A percentile compares a stretch with the other conserved stretches of the same genome.
phyloP scores from a whole-genome alignment of 2,888 invertebrate genomes.

The Julus scandinavius region DNA sequence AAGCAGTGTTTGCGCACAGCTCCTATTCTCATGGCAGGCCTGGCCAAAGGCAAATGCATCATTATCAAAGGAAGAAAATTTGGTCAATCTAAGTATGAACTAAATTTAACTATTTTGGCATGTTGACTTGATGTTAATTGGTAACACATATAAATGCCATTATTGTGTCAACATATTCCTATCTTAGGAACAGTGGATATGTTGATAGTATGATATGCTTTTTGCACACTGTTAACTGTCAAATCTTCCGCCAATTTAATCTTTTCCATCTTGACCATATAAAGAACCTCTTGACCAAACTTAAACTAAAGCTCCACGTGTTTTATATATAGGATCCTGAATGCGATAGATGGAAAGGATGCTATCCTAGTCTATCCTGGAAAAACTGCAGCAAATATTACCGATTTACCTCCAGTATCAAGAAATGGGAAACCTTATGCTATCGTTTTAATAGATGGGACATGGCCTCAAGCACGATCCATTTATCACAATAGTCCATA shows the following conservation, averaged over 20 bases:
- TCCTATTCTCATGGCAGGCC: constrained; percentile 84
- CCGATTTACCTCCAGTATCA: constrained; percentile 67
- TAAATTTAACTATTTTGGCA: neutral
- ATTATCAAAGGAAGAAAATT: constrained; percentile 86
- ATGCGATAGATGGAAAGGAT: constrained; percentile 62
- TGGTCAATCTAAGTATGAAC: constrained; percentile 73
- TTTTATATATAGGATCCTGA: constrained; percentile 11
- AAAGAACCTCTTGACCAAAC: neutral
- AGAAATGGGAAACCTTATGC: constrained; percentile 73
- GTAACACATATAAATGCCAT: neutral
- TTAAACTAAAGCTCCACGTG: neutral
- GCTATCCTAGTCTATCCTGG: constrained; percentile 86
- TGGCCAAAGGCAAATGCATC: constrained; percentile 79
- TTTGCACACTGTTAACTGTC: neutral
- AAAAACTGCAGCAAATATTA: constrained; percentile 77
- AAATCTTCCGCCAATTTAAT: neutral
- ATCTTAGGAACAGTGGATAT: neutral
- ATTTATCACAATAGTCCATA: constrained; percentile 85
- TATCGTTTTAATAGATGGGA: constrained; percentile 88
- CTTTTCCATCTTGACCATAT: neutral
- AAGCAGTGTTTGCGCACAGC: constrained; percentile 88
- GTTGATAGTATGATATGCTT: neutral
- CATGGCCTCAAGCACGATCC: constrained; percentile 95
- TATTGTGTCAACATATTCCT: neutral
- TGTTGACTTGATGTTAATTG: neutral